Conservation (phyloP, 1,140 invertebrate species). For the Aphidius ervi region DNA sequence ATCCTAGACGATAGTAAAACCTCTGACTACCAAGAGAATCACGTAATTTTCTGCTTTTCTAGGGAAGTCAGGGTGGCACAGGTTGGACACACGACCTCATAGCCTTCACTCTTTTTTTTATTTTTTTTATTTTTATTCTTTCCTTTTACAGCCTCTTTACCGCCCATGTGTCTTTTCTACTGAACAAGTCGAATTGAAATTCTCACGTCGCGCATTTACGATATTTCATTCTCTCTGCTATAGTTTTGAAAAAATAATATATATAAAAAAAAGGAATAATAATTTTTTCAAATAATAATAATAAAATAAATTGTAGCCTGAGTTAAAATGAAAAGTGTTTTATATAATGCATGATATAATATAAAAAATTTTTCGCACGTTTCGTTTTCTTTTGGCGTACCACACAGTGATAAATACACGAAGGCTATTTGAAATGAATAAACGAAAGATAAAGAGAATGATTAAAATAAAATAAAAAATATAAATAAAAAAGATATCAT, state of each 20-base stretch:
- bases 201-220: slow-evolving; percentile 10
- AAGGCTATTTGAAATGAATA: too few species aligned
- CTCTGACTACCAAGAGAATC: slow-evolving; percentile 13
- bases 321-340: slow-evolving; percentile 14
- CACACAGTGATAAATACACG: too few species aligned
- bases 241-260: too few species aligned
- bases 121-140: too few species aligned
- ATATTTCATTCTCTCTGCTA: slow-evolving; percentile 10
- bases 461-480: too few species aligned
- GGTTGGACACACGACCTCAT: neutral
- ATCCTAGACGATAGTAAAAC: too few species aligned
- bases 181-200: slow-evolving; percentile 12
- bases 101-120: too few species aligned
- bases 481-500: slow-evolving; percentile 40
- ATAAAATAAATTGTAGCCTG: neutral
- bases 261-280: slow-evolving; percentile 7
- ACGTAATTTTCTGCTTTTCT: slow-evolving; percentile 15
- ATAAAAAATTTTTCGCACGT: slow-evolving; percentile 4
- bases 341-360: slow-evolving; percentile 9
- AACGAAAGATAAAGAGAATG: too few species aligned
- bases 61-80: neutral
- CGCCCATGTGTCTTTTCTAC: too few species aligned
- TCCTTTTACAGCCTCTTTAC: too few species aligned
- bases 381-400: neutral
- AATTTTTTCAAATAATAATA: neutral